Conservation (phyloP, 2,113 vertebrate genomes). For the human (Homo sapiens) region DNA sequence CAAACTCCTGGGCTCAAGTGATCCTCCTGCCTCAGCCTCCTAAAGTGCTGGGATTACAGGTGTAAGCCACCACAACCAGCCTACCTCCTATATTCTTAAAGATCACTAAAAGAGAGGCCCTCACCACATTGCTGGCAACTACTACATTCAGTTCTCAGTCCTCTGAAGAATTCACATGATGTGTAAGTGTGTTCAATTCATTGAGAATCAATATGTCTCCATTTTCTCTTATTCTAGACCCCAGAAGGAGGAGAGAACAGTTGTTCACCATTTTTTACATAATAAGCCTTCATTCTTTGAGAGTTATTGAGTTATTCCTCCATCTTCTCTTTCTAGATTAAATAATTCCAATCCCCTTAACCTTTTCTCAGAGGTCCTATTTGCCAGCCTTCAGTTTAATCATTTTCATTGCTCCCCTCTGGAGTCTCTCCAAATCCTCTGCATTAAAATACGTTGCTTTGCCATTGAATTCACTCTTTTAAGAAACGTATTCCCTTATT, state of each 20-base stretch:
- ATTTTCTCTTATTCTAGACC: background rate
- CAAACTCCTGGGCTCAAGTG: background rate
- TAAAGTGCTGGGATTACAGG: background rate
- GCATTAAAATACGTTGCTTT: constrained; percentile 56
- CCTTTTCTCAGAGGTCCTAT: constrained; percentile 64
- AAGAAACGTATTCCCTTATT: background rate
- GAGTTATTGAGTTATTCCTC: constrained; percentile 54
- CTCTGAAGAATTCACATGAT: background rate
- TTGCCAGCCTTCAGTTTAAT: constrained; percentile 57
- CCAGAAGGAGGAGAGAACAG: background rate
- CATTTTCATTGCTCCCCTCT: constrained; percentile 57
- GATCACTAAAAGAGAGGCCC: background rate
- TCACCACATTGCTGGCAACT: background rate
- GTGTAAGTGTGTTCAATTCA: background rate
- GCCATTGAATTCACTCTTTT: constrained; percentile 12
- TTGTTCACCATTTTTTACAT: constrained; percentile 25
- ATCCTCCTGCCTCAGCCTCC: background rate
- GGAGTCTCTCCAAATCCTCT: constrained; percentile 54
- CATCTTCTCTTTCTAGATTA: constrained; percentile 63
- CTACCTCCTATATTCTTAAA: background rate
- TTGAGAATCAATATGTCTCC: background rate
- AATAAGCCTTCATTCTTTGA: constrained; percentile 49
- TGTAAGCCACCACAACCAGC: background rate
- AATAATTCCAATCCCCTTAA: constrained; percentile 69
- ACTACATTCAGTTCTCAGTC: background rate